phyloP scores from a whole-genome alignment of 1,140 invertebrate genomes.

The Globodera rostochiensis region DNA sequence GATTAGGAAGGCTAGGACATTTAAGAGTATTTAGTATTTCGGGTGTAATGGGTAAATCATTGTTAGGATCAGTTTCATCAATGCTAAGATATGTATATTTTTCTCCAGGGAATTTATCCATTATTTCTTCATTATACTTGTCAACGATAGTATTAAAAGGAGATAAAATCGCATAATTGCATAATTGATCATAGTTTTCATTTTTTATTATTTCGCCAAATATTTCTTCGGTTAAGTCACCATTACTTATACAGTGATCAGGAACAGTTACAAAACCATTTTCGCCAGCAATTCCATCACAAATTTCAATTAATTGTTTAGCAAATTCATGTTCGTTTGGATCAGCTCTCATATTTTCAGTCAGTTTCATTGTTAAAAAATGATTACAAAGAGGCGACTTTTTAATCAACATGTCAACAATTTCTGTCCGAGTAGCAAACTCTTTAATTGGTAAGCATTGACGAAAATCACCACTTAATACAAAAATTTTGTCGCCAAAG shows the following conservation, averaged over 20 bases:
- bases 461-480: conserved; percentile 61
- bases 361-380: conserved; percentile 37
- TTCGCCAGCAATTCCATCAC: conserved; percentile 37
- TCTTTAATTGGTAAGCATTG: conserved; percentile 52
- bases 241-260: conserved; percentile 12
- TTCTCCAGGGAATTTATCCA: conserved; percentile 37
- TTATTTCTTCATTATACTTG: conserved; percentile 36
- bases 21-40: conserved; percentile 47
- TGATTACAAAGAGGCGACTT: conserved; percentile 45
- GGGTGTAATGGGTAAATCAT: conserved; percentile 12
- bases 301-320: conserved; percentile 43
- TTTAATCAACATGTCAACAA: conserved; percentile 56
- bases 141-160: conserved; percentile 41
- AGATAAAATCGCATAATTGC: conserved; percentile 37
- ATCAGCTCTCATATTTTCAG: conserved; percentile 7
- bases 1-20: conserved; percentile 24
- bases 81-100: conserved; percentile 28
- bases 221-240: conserved; percentile 24
- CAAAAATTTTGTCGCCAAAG: conserved; percentile 56
- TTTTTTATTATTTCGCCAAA: conserved; percentile 26
- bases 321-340: conserved; percentile 44
- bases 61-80: conserved; percentile 16
- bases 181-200: conserved; percentile 26
- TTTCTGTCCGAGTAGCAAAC: conserved; percentile 38
- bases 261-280: conserved; percentile 41